These are phyloP conservation scores for Atethmia centrago DNA, from an alignment of 2,888 invertebrate species.

Conservation along the genomic window DNA sequence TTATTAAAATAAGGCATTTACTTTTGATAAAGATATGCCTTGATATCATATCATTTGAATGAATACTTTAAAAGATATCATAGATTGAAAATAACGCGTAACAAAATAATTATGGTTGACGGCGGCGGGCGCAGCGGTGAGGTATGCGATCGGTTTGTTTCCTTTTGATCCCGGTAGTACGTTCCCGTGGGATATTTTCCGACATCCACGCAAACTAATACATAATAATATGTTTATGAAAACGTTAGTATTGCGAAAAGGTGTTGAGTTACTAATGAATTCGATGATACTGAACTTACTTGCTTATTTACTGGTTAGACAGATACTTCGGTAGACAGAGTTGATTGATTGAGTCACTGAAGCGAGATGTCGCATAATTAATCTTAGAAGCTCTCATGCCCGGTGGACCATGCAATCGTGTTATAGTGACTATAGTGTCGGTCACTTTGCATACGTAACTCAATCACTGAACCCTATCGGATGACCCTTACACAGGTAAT, in stretches of 20 bases:
- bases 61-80: too few relatives aligned
- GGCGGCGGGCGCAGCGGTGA: too few relatives aligned
- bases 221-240: conserved; percentile 29
- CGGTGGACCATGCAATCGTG: conserved; percentile 20
- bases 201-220: too few relatives aligned
- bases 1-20: too few relatives aligned
- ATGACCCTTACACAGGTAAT: conserved; percentile 25
- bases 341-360: conserved; percentile 39
- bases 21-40: too few relatives aligned
- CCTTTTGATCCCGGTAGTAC: too few relatives aligned
- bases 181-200: too few relatives aligned
- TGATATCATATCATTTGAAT: too few relatives aligned
- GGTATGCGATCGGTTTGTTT: too few relatives aligned
- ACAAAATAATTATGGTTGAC: too few relatives aligned
- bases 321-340: not conserved
- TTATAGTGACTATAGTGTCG: conserved; percentile 23
- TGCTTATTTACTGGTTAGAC: not conserved
- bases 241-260: conserved; percentile 18
- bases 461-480: conserved; percentile 16
- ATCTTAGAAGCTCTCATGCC: conserved; percentile 42
- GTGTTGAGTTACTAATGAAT: conserved; percentile 17
- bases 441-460: conserved; percentile 39
- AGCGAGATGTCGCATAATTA: conserved; percentile 47
- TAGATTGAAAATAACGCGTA: too few relatives aligned
- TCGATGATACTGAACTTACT: not conserved